Conservation (phyloP, 2,113 vertebrate genomes). For the Corythornis cristatus region DNA sequence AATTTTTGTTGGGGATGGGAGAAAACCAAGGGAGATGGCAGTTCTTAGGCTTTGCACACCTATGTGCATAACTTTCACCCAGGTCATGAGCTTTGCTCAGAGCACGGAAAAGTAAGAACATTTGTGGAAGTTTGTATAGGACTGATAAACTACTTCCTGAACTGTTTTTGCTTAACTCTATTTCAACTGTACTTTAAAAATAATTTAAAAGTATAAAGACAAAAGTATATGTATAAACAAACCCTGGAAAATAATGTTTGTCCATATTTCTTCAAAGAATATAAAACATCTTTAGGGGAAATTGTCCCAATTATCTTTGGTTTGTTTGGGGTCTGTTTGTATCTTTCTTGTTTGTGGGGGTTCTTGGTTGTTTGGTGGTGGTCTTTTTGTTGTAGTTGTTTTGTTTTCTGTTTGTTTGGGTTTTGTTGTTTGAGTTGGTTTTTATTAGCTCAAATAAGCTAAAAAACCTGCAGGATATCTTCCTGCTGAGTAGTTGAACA, state of each 20-base stretch:
- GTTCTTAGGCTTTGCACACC: neutral
- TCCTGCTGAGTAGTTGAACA: neutral
- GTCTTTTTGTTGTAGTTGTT: neutral
- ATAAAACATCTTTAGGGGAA: neutral
- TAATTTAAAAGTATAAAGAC: neutral
- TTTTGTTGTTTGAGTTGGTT: neutral
- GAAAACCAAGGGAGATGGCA: neutral
- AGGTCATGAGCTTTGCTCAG: neutral
- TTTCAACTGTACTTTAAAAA: neutral
- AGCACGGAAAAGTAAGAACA: neutral
- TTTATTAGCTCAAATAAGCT: neutral
- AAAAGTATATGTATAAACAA: neutral
- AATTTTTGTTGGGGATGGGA: neutral
- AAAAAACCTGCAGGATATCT: neutral
- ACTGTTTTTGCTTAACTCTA: neutral
- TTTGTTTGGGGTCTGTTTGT: neutral
- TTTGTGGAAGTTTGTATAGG: neutral
- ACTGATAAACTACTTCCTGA: neutral
- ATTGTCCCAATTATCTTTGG: neutral
- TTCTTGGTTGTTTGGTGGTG: neutral
- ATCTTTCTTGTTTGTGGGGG: too few species aligned
- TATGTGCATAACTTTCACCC: neutral
- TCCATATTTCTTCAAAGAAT: neutral
- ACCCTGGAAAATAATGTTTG: neutral
- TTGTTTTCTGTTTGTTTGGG: neutral